Evolutionary conservation across 2,888 invertebrate species (phyloP), one percentile per base, ranked within the genome.

Genomic region (Ornithoptera alexandrae): DNA sequence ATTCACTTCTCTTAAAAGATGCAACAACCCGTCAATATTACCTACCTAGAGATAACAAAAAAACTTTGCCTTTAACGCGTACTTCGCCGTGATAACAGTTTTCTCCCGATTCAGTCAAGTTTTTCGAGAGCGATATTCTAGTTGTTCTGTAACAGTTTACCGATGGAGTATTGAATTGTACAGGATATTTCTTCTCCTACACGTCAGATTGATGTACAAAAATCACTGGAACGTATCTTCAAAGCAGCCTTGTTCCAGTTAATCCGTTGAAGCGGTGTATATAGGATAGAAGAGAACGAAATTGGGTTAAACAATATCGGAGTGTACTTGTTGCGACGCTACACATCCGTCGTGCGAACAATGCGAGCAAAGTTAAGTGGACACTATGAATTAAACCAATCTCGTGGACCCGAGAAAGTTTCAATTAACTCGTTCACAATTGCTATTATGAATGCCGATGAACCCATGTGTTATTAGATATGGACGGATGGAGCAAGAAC

Each of bases 251-350:
- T 74, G 81, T 75, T 71, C 81, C 72, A 81, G 71, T 79, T 82
- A 73, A 72, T 57, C 69, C 76, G 69, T 65, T 75, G 74, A 75
- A 77, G 78, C 77, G 77, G 82, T 82, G 78, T 77, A 77, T 74
- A 70, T 74, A 79, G 73, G 76, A 76, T 70, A 80, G 73, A 77
- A 78, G 76, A 78, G 76, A 79, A 78, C 77, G 76, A 81, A 87
- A 88, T 87, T 86, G 82, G 88, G 88, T 87, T 88, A 87, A 87
- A 87, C 85, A 85, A 24, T 64, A 65, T 69, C 57, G 39, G n/a
- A 66, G 62, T 66, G 4, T 24, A 15, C 56, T 69, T 62, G 67
- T 42, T 60, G 69, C 39, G 64, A 56, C 71, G 66, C 53, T 59
- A 24, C 22, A 72, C 70, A 53, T 69, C 73, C 67, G 69, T 69